Evolutionary conservation across 2,888 invertebrate species (phyloP).

Genomic region (Sinopyrophorus schimmeli): DNA sequence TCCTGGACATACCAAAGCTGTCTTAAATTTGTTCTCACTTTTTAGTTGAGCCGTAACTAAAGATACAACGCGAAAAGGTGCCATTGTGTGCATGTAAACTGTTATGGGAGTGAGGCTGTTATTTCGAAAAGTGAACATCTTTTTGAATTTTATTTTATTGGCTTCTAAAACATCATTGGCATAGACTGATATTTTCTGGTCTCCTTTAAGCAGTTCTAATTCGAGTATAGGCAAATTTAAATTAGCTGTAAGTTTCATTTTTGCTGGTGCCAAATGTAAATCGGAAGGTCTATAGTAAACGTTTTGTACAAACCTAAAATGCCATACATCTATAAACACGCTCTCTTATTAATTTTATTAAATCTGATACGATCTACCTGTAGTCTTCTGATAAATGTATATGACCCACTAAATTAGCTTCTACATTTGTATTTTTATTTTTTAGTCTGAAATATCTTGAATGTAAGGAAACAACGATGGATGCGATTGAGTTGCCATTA

Average conservation of each 20-base stretch:
- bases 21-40: slow-evolving; percentile 4
- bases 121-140: slow-evolving; percentile 40
- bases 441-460: slow-evolving; percentile 9
- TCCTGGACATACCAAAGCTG: slow-evolving; percentile 20
- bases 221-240: slow-evolving; percentile 36
- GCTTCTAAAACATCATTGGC: slow-evolving; percentile 36
- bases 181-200: slow-evolving; percentile 36
- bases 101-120: slow-evolving; percentile 22
- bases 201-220: slow-evolving; percentile 34
- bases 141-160: slow-evolving; percentile 16
- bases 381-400: slow-evolving; percentile 39
- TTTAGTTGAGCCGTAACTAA: slow-evolving; percentile 21
- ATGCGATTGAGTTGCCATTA: slow-evolving; percentile 34
- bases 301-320: slow-evolving; percentile 39
- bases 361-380: no score
- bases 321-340: no score
- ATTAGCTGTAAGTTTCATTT: slow-evolving; percentile 32
- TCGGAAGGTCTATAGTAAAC: slow-evolving; percentile 38
- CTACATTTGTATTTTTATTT: slow-evolving; percentile 11
- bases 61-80: slow-evolving; percentile 38
- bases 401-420: slow-evolving; percentile 35
- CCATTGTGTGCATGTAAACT: slow-evolving; percentile 34
- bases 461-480: slow-evolving; percentile 30
- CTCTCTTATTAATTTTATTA: no score
- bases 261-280: slow-evolving; percentile 34